These are phyloP conservation scores for Mystacides longicornis DNA, from an alignment of 2,888 invertebrate genomes.

Conservation along the genomic window DNA sequence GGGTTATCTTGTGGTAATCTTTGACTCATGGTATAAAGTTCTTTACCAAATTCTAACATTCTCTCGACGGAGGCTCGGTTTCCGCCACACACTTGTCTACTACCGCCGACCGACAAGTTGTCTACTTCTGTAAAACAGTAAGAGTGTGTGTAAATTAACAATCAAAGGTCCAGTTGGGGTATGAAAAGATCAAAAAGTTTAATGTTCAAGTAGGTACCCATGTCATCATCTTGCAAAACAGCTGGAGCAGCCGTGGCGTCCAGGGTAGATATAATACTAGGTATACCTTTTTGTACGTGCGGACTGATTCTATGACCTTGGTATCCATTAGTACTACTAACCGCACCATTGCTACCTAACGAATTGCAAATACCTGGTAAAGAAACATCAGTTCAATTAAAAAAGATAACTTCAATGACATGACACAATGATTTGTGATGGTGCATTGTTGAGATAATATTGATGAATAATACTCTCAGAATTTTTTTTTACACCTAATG, in stretches of 20 bases:
- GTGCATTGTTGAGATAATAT: no score
- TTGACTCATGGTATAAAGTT: constrained; percentile 87
- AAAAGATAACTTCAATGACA: no score
- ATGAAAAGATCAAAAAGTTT: no score
- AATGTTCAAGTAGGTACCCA: constrained; percentile 53
- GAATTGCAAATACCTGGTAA: background rate
- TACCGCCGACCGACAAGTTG: constrained; percentile 33
- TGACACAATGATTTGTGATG: no score
- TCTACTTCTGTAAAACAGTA: constrained; percentile 46
- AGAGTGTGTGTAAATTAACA: no score
- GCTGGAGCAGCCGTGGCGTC: constrained; percentile 38
- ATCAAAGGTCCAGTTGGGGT: no score
- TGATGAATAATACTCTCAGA: no score
- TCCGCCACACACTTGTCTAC: constrained; percentile 55
- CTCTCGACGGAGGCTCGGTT: constrained; percentile 81
- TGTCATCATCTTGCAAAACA: constrained; percentile 63
- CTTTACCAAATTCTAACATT: constrained; percentile 90
- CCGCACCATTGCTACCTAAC: constrained; percentile 25
- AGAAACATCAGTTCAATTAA: background rate
- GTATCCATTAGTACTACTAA: constrained; percentile 24
- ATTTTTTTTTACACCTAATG: no score
- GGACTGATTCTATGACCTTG: constrained; percentile 28
- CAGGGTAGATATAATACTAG: constrained; percentile 37
- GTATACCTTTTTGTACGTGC: constrained; percentile 41
- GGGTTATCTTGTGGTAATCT: constrained; percentile 73